Evolutionary conservation across 1,140 invertebrate genomes (phyloP), one percentile per base, ranked within the genome.

Genomic region (Brachionus angularis): DNA sequence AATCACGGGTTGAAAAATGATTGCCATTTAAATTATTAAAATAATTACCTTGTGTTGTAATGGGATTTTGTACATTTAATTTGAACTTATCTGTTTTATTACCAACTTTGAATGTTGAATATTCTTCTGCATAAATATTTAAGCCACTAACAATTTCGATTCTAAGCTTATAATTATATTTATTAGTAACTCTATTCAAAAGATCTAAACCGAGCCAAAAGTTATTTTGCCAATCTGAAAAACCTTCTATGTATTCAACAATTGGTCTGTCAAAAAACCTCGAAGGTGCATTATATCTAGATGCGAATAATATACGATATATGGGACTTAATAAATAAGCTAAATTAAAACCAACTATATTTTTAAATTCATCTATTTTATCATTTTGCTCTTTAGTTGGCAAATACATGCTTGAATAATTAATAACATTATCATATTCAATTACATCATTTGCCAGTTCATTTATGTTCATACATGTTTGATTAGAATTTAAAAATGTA

Each of bases 241-340:
- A 58, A 34, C 53, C 53, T 25, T 58, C 16, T 2, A 39, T 23
- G 27, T 42, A 58, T 10, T 58, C 53, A 16, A 29, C 21, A 5
- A 58, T 39, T 21, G 53, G 53, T n/a, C 53, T 5, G 21, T 58
- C 39, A 14, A 58, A 58, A 39, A 58, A 58, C n/a, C 53, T 4
- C 4, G 53, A 39, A 10, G 53, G 53, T 1, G 53, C 33, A 39
- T 58, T 42, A 10, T 39, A 18, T 29, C 53, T 25, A 0, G 53
- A 58, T 0, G 53, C 53, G 25, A 58, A 58, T 18, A 58, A 39
- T 36, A 58, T 39, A 8, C 53, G 21, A 23, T 58, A 34, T 34
- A 39, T 34, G 1, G 53, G 39, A 39, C 18, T 39, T 1, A 58
- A 31, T 12, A 36, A 39, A 27, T 39, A 58, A 1, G 53, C 21